Conservation (phyloP, 2,113 vertebrate genomes). For the Suricata suricatta region DNA sequence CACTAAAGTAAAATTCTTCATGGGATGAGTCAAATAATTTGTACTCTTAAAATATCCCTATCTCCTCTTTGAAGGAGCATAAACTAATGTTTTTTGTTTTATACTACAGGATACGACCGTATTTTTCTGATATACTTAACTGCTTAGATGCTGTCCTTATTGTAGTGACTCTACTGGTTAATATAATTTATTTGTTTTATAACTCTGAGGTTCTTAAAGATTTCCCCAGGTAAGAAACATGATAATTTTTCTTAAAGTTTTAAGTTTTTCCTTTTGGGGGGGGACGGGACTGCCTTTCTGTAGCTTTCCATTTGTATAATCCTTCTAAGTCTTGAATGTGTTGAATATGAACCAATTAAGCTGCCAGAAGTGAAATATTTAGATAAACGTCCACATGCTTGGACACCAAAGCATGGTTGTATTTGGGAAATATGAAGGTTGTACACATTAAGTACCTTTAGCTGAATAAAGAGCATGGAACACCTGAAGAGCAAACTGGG, state of each 20-base stretch:
- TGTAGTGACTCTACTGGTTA: constrained; percentile 87
- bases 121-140: constrained; percentile 92
- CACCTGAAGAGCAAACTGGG: neutral
- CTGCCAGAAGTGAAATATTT: constrained; percentile 5
- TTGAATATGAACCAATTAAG: neutral
- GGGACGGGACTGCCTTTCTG: neutral
- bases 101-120: constrained; percentile 87
- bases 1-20: neutral
- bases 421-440: neutral
- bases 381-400: neutral
- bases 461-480: neutral
- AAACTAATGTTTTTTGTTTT: constrained; percentile 37
- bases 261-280: neutral
- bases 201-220: constrained; percentile 83
- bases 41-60: neutral
- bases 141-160: constrained; percentile 90
- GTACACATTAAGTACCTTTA: neutral
- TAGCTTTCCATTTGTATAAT: neutral
- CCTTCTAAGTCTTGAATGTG: constrained; percentile 8
- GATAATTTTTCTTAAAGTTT: neutral
- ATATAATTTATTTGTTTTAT: constrained; percentile 87
- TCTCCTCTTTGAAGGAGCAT: neutral
- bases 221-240: constrained; percentile 90
- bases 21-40: neutral
- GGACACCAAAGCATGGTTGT: neutral